Base-by-base conservation (phyloP, 1,140 invertebrate species). In the Aphelinus certus region DNA sequence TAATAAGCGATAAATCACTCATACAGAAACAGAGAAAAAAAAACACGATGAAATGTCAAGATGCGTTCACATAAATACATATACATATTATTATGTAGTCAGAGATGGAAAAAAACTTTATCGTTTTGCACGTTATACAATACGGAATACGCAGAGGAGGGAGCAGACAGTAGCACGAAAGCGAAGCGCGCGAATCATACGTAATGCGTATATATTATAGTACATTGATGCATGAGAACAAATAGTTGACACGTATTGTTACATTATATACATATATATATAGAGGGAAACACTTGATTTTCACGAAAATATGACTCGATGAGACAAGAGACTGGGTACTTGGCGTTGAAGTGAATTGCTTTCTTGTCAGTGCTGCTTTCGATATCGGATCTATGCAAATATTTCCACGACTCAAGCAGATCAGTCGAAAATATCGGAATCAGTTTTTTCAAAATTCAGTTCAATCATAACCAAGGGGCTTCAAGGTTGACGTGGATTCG, bases 41-140 rank as follows among this genome's bases (percentile, higher is more conserved):
- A 43, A 26, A 26, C 26, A 26, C 26, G 26, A 26, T 26, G 26
- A 26, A 26, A 26, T 26, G 26, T 26, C 26, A 26, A 26, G 26
- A 26, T 43, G 58, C 26, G 43, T 43, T 26, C 26, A 62, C 62
- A 58, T 51, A 71, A 4, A 65, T 58, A 66, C 10, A 57, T 57
- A 60, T 66, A 47, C 26, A 66, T 26, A 66, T 66, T 53, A 66
- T 66, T 66, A 66, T 53, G 9, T 51, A 66, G 5, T 10, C 10
- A 66, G 48, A 43, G 42, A 56, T 10, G 9, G 61, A 42, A 47
- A 53, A 66, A 61, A 66, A 67, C 2, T 62, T 60, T 51, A 68
- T 62, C 42, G 53, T 57, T 75, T 75, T 64, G 73, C 56, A 75
- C 66, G 65, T 73, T 73, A 56, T 75, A 69, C 6, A 55, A 64